Evolutionary conservation across 2,113 vertebrate species (phyloP), one percentile per base, ranked within the genome.

Genomic region (Prochilodus magdalenae): DNA sequence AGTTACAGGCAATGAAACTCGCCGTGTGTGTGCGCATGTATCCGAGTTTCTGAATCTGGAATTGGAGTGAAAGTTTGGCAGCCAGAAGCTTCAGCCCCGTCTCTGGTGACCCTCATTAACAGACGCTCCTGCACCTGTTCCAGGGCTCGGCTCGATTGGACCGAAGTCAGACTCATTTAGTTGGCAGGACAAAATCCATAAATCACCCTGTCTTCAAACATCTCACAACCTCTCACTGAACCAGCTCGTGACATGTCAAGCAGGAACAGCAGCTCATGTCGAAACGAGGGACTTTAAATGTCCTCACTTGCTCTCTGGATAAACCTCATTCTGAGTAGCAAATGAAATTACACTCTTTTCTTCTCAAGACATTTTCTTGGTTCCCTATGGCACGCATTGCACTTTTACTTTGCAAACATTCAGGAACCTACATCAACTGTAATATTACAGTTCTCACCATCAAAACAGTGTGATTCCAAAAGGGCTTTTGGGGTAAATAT

Each of bases 101-200:
- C 80, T 83, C 57, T 81, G 67, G 62, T 85, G 84, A 89, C 86
- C 82, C 86, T 88, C 88, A 88, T 90, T 88, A 89, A 75, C 75
- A 74, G 67, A n/a, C 29, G 27, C 60, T 53, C 76, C 77, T 20
- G 60, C 51, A 29, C 40, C 73, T 77, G 83, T 55, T 55, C 53
- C 20, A 22, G 53, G 53, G 20, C 79, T 66, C 84, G 63, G 59
- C 86, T 78, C 76, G 18, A 55, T 7, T 55, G 7, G 44, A 16
- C 26, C 22, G 51, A 88, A 86, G 47, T 85, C 83, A 73, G 16
- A 77, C 82, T 90, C 74, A 85, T 88, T 87, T 84, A 74, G n/a
- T 86, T 80, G 1, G 33, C 75, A 71, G 79, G 40, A 77, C 59
- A 82, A 77, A 84, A 77, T 49, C 53, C 75, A 86, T 88, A 72